A percentile compares a stretch with the other conserved stretches of the same genome.
phyloP scores from a whole-genome alignment of 2,888 invertebrate genomes.

The Asteroscopus sphinx region DNA sequence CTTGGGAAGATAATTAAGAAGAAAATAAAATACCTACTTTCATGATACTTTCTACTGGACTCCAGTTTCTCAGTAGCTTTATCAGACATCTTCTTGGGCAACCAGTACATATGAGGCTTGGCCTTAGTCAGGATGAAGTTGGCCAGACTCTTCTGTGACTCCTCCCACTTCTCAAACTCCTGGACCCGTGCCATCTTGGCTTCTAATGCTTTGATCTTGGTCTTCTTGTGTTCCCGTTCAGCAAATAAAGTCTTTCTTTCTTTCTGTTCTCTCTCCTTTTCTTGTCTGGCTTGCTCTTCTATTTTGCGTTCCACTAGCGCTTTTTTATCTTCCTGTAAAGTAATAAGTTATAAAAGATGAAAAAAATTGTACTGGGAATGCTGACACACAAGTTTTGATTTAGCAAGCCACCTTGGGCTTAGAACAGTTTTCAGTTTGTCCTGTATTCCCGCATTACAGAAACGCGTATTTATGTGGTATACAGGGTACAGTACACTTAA shows the following conservation, averaged over 20 bases:
- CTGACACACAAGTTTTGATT: no score
- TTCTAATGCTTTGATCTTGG: constrained; percentile 96
- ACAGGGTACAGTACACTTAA: no score
- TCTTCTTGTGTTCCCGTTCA: constrained; percentile 96
- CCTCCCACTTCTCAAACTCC: constrained; percentile 97
- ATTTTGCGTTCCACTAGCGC: constrained; percentile 97
- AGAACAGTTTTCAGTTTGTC: no score
- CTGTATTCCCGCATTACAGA: no score
- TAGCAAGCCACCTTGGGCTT: no score
- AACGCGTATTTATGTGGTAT: no score
- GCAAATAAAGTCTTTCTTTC: constrained; percentile 96
- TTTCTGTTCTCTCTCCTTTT: constrained; percentile 94
- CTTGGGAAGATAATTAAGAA: no score
- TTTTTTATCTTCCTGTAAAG: constrained; percentile 84
- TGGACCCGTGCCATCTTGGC: constrained; percentile 96
- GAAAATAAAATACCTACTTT: constrained; percentile 86
- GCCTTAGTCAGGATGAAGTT: constrained; percentile 96
- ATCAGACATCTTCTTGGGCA: constrained; percentile 94
- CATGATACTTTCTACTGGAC: constrained; percentile 91
- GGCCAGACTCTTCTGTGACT: constrained; percentile 92
- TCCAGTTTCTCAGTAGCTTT: constrained; percentile 92
- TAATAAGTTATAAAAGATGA: neutral
- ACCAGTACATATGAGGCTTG: constrained; percentile 96
- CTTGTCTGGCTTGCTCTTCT: constrained; percentile 96
- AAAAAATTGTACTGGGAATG: no score